Percentiles rank a stretch among this genome's conserved stretches.
Evolutionary conservation across 2,113 vertebrate species (phyloP).

Genomic region (Malurus melanocephalus): DNA sequence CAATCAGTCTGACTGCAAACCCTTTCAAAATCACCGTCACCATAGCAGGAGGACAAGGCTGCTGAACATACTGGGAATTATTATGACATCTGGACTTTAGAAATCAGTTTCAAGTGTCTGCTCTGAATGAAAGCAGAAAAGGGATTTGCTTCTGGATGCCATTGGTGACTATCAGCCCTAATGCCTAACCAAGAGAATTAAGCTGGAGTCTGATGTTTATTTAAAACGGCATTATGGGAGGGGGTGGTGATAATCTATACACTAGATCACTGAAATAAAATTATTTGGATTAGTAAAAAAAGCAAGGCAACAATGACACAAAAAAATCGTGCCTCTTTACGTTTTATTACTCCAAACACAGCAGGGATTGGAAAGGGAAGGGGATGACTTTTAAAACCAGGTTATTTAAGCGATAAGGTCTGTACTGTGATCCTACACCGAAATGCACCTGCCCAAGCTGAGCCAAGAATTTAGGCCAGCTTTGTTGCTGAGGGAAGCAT

Average conservation of each 20-base stretch:
- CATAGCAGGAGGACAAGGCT: neutral
- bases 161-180: neutral
- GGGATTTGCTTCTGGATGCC: constrained; percentile 30
- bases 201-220: neutral
- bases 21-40: neutral
- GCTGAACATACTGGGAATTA: constrained; percentile 11
- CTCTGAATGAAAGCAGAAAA: neutral
- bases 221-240: neutral
- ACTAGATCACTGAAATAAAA: neutral
- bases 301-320: neutral
- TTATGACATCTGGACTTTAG: constrained; percentile 17
- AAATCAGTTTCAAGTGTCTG: constrained; percentile 22
- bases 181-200: constrained; percentile 17
- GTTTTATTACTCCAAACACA: neutral
- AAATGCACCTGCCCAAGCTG: neutral
- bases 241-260: neutral
- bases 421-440: neutral
- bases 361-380: neutral
- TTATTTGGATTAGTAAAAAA: neutral
- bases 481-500: neutral
- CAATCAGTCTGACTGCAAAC: neutral
- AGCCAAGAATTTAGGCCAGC: neutral
- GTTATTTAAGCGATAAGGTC: neutral
- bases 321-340: neutral
- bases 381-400: neutral